Conservation (phyloP, 2,797 vertebrate species). For the Oceanodroma leucorhoa region DNA sequence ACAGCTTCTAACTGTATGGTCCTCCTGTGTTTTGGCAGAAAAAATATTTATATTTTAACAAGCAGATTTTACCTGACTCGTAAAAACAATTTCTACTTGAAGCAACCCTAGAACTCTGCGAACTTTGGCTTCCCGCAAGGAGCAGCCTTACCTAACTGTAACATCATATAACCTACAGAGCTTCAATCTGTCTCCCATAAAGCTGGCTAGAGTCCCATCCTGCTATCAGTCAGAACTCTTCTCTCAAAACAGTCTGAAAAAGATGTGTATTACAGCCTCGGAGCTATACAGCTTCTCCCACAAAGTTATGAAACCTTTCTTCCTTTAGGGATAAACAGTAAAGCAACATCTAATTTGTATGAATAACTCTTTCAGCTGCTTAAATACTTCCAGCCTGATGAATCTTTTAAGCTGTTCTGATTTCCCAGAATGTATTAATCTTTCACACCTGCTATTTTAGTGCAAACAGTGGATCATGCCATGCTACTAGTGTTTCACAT, state of each 20-base stretch:
- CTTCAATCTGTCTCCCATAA: neutral
- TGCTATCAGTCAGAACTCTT: neutral
- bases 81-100: neutral
- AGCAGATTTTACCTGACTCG: neutral
- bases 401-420: conserved; percentile 18
- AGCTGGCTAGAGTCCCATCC: neutral
- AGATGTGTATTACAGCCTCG: neutral
- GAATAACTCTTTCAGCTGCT: conserved; percentile 12
- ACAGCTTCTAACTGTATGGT: neutral
- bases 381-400: neutral
- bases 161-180: neutral
- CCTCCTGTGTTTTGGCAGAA: neutral
- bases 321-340: conserved; percentile 33
- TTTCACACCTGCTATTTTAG: conserved; percentile 17
- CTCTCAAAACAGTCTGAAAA: neutral
- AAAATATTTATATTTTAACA: neutral
- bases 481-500: neutral
- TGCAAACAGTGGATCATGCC: neutral
- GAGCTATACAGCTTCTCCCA: conserved; percentile 27
- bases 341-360: conserved; percentile 35
- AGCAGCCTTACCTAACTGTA: neutral
- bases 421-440: conserved; percentile 1
- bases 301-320: conserved; percentile 45
- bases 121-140: neutral
- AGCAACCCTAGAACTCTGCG: neutral